phyloP scores from a whole-genome alignment of 2,888 invertebrate genomes.

The Anoplius nigerrimus region DNA sequence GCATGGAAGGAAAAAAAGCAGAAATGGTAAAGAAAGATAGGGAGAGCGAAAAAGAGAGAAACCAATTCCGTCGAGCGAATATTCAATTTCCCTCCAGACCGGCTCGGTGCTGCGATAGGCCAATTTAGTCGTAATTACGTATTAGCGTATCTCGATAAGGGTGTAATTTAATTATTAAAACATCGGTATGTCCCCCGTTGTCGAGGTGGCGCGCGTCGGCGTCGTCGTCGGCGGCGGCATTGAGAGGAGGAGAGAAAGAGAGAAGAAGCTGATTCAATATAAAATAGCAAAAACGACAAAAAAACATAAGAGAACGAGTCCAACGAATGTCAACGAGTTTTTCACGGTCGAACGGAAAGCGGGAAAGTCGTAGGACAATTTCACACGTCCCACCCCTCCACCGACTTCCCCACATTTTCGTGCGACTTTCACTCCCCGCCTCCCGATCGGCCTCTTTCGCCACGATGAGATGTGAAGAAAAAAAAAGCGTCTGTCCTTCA shows the following conservation, averaged over 20 bases:
- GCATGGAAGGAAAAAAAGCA: background rate
- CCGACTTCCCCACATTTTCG: background rate
- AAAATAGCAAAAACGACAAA: too few species aligned
- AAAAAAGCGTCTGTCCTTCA: too few species aligned
- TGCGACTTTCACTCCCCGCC: conserved; percentile 15
- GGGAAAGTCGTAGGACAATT: conserved; percentile 7
- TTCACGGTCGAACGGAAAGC: conserved; percentile 26
- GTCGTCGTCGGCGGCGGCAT: conserved; percentile 7
- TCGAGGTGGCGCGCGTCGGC: conserved; percentile 21
- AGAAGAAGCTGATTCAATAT: too few species aligned
- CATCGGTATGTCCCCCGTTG: conserved; percentile 28
- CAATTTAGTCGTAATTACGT: conserved; percentile 54
- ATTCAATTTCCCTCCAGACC: conserved; percentile 55
- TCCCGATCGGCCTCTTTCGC: conserved; percentile 9
- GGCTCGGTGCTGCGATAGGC: conserved; percentile 55
- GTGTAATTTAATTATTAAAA: conserved; percentile 46
- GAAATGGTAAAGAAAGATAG: conserved; percentile 4
- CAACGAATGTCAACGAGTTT: conserved; percentile 60
- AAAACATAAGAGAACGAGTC: conserved; percentile 47
- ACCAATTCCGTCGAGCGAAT: conserved; percentile 50
- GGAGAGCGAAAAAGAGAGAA: conserved; percentile 7
- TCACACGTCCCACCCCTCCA: background rate
- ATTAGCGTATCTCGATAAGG: conserved; percentile 43
- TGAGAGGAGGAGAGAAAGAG: conserved; percentile 8
- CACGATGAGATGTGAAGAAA: background rate